phyloP scores from a whole-genome alignment of 2,797 vertebrate species.

The Anas bernieri region DNA sequence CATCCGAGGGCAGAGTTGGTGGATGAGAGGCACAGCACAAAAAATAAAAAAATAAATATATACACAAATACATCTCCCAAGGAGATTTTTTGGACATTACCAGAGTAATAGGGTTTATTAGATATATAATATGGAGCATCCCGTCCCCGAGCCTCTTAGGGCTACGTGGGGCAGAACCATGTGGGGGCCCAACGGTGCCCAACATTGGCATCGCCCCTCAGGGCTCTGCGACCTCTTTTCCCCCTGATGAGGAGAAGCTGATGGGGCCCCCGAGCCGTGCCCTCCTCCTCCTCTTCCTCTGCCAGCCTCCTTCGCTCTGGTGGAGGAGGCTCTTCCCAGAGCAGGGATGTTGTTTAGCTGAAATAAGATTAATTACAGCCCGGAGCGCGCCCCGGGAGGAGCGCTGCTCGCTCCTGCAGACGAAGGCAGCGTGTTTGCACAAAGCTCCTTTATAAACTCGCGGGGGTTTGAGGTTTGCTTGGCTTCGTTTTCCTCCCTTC shows the following conservation, averaged over 20 bases:
- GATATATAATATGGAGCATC: not conserved
- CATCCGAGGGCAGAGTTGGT: accelerated
- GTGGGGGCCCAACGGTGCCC: not conserved
- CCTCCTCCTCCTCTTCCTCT: not conserved
- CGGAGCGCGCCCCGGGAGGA: accelerated
- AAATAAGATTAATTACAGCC: not conserved
- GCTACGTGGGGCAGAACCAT: not conserved
- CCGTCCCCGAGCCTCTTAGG: accelerated
- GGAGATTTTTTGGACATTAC: not conserved
- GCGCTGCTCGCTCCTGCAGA: accelerated
- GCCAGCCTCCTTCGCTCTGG: accelerated
- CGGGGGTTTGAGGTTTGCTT: not conserved
- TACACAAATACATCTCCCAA: not conserved
- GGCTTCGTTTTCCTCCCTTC: not conserved
- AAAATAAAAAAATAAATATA: too few relatives aligned
- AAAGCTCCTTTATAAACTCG: not conserved
- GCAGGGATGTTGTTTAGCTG: accelerated
- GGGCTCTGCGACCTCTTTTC: not conserved
- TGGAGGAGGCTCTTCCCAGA: not conserved
- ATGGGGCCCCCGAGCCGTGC: accelerated
- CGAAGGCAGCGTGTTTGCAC: not conserved
- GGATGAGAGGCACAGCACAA: not conserved
- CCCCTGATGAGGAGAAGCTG: not conserved
- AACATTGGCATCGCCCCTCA: not conserved
- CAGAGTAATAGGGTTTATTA: not conserved